A percentile compares a stretch with the other conserved stretches of the same genome.
These are phyloP conservation scores for Rhizoglyphus robini DNA, from an alignment of 1,140 invertebrate species.

Conservation along the genomic window DNA sequence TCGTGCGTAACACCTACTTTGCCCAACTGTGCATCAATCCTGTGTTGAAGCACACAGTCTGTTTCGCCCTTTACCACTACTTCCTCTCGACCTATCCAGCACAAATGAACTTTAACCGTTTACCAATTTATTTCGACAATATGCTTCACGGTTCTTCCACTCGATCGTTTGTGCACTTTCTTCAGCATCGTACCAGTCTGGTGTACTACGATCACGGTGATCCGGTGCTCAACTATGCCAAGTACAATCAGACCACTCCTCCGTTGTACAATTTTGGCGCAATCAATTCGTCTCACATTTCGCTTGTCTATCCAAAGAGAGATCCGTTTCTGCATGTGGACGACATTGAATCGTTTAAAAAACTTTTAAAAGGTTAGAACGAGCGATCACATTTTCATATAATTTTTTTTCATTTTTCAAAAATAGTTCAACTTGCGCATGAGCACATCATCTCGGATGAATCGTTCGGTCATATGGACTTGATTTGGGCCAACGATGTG, in stretches of 20 bases:
- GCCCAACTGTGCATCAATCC: too few relatives aligned
- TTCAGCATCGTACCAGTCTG: not conserved
- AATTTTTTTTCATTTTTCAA: not conserved
- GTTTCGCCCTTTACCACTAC: too few relatives aligned
- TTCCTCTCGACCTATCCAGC: too few relatives aligned
- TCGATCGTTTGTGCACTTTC: too few relatives aligned
- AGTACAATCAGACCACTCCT: conserved; percentile 1
- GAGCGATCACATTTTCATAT: too few relatives aligned
- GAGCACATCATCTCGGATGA: not conserved
- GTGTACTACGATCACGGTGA: not conserved
- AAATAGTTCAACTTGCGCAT: not conserved
- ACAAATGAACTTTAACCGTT: too few relatives aligned
- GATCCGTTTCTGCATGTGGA: conserved; percentile 6
- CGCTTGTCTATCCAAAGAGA: conserved; percentile 4
- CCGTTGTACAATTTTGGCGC: not conserved
- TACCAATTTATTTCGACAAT: too few relatives aligned
- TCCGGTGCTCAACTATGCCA: not conserved
- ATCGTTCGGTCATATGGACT: conserved; percentile 16
- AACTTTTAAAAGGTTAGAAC: conserved; percentile 18
- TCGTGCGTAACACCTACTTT: too few relatives aligned
- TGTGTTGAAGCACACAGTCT: too few relatives aligned
- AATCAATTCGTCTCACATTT: conserved; percentile 5
- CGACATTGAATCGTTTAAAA: conserved; percentile 13
- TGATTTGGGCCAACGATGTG: conserved; percentile 6
- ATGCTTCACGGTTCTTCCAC: too few relatives aligned